Percentiles rank a stretch among this genome's conserved stretches.
Conservation (phyloP, 1,140 invertebrate genomes). For the Apis dorsata region DNA sequence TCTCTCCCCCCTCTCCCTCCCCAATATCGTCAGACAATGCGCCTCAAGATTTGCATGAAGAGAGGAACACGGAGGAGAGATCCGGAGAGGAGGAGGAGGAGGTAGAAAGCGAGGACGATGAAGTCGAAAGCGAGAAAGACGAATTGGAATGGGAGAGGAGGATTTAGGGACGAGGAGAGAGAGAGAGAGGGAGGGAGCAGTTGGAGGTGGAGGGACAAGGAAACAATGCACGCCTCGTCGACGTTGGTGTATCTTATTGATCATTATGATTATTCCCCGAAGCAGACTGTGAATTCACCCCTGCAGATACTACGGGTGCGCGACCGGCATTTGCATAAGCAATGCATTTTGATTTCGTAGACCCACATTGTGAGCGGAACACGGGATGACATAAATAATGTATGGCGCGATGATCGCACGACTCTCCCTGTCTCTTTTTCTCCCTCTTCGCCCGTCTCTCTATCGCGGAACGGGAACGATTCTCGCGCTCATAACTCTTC, state of each 20-base stretch:
- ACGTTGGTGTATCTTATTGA: slow-evolving; percentile 72
- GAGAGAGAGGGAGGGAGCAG: not conserved
- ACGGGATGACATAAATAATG: slow-evolving; percentile 78
- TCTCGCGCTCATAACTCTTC: slow-evolving; percentile 62
- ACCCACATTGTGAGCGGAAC: slow-evolving; percentile 69
- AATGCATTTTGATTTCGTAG: slow-evolving; percentile 79
- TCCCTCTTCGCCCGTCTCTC: not conserved
- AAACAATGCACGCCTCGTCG: slow-evolving; percentile 53
- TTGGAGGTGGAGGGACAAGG: not conserved
- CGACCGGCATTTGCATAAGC: slow-evolving; percentile 78
- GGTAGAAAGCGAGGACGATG: too few species aligned
- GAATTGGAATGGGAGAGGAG: not conserved
- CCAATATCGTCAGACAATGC: slow-evolving; percentile 64
- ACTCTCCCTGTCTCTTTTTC: slow-evolving; percentile 14
- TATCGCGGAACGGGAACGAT: slow-evolving; percentile 57
- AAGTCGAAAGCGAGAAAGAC: not conserved
- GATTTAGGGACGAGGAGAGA: slow-evolving; percentile 3
- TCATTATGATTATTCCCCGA: slow-evolving; percentile 73
- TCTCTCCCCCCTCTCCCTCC: slow-evolving; percentile 44
- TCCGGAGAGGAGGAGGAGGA: too few species aligned
- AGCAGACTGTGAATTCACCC: slow-evolving; percentile 66
- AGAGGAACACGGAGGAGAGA: not conserved
- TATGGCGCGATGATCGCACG: slow-evolving; percentile 76
- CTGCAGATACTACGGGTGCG: slow-evolving; percentile 63
- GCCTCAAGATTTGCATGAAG: slow-evolving; percentile 64